A percentile compares a stretch with the other conserved stretches of the same genome.
These are phyloP conservation scores for Mormyrus proboscirostris DNA, from an alignment of 2,797 vertebrate genomes.

Conservation along the genomic window DNA sequence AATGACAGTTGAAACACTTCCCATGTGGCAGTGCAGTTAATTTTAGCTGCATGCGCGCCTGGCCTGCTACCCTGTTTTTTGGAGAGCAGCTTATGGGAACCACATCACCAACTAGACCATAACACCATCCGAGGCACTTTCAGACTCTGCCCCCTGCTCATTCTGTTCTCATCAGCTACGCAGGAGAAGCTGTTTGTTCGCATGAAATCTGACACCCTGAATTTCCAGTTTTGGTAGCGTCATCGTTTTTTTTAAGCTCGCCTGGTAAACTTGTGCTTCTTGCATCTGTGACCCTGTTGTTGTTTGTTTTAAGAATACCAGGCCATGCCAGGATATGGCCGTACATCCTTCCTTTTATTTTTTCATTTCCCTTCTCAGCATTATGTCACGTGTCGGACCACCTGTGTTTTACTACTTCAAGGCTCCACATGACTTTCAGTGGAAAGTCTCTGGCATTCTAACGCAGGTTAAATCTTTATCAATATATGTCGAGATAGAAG, in stretches of 20 bases:
- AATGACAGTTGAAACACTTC: constrained; percentile 54
- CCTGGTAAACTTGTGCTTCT: neutral
- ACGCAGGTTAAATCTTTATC: neutral
- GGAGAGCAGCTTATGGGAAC: constrained; percentile 76
- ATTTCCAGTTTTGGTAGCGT: neutral
- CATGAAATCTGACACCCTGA: neutral
- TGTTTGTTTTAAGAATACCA: neutral
- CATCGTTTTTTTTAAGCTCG: neutral
- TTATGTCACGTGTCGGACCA: neutral
- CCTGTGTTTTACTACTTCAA: neutral
- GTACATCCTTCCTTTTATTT: neutral
- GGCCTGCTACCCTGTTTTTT: neutral
- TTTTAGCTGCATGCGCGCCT: neutral
- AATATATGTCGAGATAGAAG: neutral
- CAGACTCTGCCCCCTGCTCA: constrained; percentile 71
- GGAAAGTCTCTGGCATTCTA: neutral
- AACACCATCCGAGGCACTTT: constrained; percentile 88
- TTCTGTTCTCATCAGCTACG: neutral
- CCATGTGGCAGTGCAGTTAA: neutral
- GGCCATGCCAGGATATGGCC: neutral
- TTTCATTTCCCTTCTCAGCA: neutral
- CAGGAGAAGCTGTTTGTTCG: neutral
- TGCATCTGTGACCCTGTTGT: neutral
- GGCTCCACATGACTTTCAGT: neutral
- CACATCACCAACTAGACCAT: constrained; percentile 98